Base-by-base conservation (phyloP, 2,888 invertebrate species). In the Vanessa cardui region DNA sequence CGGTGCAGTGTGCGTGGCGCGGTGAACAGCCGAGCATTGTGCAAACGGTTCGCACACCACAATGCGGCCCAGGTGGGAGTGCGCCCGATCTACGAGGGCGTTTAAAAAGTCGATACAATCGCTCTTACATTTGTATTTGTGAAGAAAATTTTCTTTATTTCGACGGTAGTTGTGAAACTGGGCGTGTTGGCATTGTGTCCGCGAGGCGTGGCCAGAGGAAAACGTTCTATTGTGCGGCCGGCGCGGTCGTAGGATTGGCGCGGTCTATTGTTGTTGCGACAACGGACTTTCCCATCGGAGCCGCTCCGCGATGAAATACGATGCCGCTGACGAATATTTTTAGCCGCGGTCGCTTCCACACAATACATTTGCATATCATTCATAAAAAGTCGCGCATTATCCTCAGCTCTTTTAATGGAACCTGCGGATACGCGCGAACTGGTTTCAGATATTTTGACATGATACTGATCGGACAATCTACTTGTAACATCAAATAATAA, bases 101-200 rank as follows among this genome's bases (percentile, higher is more conserved):
- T 92, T 90, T 89, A 89, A 91, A 92, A 92, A 92, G 91, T 92
- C 92, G 90, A 92, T 91, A 91, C 89, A 89, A 90, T 90, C 88
- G 86, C 85, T 82, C 80, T 86, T 84, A 83, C 85, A 84, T 86
- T 84, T 85, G 86, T 87, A 82, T 89, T 89, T 86, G 88, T 83
- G 81, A 84, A 90, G 90, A 85, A 90, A 89, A 90, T 90, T 90
- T 91, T 90, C 90, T 90, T 90, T 87, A 84, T 89, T 84, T 71
- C 73, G 68, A 72, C 80, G 80, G 82, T 81, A 73, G 72, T 26
- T 16, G 26, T 82, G 77, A 76, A 76, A 74, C 88, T 89, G 91
- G 92, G 91, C 92, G 91, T 90, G 88, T 86, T 81, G 80, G 71
- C 80, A 88, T 89, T 89, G 87, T 88, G 78, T 76, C 78, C 63